Evolutionary conservation across 2,797 vertebrate genomes (phyloP).

Genomic region (Gobio occitaniae): DNA sequence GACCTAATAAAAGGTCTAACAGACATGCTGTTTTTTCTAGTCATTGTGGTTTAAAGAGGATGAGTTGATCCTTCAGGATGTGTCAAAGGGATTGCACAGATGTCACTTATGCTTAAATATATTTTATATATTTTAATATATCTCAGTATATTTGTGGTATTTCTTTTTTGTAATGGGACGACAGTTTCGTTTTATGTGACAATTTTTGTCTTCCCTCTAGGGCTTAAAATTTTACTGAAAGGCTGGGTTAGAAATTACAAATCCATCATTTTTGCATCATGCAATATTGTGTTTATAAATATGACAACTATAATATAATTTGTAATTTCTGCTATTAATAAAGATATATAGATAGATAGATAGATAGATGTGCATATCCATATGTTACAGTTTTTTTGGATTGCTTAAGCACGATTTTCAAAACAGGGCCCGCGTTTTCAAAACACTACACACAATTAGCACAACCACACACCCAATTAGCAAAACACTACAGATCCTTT

Average conservation of each 20-base stretch:
- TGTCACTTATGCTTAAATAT: constrained; percentile 42
- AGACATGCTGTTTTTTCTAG: constrained; percentile 21
- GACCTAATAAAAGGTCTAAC: background rate
- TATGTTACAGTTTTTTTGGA: too few species aligned
- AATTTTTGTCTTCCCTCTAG: background rate
- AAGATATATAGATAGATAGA: too few species aligned
- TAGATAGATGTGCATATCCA: too few species aligned
- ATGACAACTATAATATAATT: background rate
- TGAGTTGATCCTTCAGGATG: constrained; percentile 44
- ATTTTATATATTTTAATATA: background rate
- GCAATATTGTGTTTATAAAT: background rate
- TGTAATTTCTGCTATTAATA: background rate
- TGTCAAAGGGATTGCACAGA: constrained; percentile 44
- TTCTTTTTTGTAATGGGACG: background rate
- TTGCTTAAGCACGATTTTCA: too few species aligned
- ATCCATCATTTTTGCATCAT: background rate
- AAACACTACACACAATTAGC: too few species aligned
- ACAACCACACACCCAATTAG: too few species aligned
- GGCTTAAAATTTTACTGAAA: background rate
- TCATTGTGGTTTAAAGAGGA: constrained; percentile 34
- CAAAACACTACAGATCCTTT: too few species aligned
- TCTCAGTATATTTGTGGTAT: background rate
- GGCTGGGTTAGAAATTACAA: background rate
- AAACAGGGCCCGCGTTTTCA: too few species aligned
- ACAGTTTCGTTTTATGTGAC: background rate